Evolutionary conservation across 2,113 vertebrate species (phyloP).

Genomic region (Hippocampus mohnikei): DNA sequence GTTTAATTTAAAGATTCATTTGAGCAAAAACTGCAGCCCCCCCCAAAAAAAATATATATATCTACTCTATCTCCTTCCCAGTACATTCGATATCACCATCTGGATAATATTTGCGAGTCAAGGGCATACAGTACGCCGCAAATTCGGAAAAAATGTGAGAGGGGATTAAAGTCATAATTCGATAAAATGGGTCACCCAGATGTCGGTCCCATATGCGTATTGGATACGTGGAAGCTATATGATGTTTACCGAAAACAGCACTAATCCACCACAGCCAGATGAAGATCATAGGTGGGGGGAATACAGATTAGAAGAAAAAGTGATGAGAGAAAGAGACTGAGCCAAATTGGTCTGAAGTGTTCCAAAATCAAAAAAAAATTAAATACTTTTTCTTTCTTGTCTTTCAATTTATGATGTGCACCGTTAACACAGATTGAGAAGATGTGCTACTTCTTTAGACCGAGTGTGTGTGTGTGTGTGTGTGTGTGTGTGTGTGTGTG

Average conservation of each 20-base stretch:
- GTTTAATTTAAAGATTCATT: not conserved
- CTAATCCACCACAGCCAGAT: slow-evolving; percentile 49
- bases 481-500: slow-evolving; percentile 14
- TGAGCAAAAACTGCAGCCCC: not conserved
- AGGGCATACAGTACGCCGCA: slow-evolving; percentile 14
- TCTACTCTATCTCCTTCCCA: not conserved
- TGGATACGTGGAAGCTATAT: slow-evolving; percentile 28
- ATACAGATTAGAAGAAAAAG: slow-evolving; percentile 42
- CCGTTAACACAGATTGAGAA: not conserved
- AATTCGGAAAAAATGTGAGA: slow-evolving; percentile 45
- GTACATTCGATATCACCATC: slow-evolving; percentile 34
- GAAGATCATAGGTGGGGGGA: slow-evolving; percentile 26
- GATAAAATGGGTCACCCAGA: slow-evolving; percentile 61
- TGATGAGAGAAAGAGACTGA: slow-evolving; percentile 38
- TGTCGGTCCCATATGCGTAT: slow-evolving; percentile 37
- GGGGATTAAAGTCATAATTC: slow-evolving; percentile 56
- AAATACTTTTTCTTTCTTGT: not conserved
- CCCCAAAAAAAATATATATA: not conserved
- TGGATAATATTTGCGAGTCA: slow-evolving; percentile 50
- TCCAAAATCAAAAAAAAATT: not conserved
- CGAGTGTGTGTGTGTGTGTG: slow-evolving; percentile 20
- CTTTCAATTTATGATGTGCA: not conserved
- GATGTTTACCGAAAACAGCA: slow-evolving; percentile 51
- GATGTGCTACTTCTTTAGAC: not conserved
- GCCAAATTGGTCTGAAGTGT: not conserved